Conservation (phyloP, 2,113 vertebrate genomes). For the Beaufortia kweichowensis region DNA sequence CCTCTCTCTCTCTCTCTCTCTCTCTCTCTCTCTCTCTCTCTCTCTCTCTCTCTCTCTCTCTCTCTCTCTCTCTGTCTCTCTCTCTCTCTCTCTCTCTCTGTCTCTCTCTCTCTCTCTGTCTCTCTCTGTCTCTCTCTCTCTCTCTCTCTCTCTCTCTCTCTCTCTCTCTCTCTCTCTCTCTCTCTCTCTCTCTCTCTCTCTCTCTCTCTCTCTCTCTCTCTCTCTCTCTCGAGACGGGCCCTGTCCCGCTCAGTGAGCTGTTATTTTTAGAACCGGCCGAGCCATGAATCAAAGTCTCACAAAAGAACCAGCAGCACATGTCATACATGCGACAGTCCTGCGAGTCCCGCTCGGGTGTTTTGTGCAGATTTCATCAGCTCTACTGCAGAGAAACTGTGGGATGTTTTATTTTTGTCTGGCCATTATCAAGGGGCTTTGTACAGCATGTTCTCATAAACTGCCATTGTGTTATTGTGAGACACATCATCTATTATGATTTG, state of each 20-base stretch:
- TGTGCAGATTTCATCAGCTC: background rate
- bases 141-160: slow-evolving; percentile 13
- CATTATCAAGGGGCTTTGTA: background rate
- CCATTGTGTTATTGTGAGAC: background rate
- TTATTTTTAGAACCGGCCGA: slow-evolving; percentile 50
- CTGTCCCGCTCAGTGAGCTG: slow-evolving; percentile 31
- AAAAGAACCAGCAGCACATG: slow-evolving; percentile 38
- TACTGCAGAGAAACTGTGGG: background rate
- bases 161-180: slow-evolving; percentile 11
- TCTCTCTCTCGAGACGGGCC: slow-evolving; percentile 35
- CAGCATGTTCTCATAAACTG: background rate
- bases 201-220: slow-evolving; percentile 15
- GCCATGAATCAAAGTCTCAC: slow-evolving; percentile 48
- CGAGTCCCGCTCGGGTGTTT: background rate
- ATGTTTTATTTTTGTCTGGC: background rate
- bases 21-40: slow-evolving; percentile 34
- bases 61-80: slow-evolving; percentile 33
- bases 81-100: too few species aligned
- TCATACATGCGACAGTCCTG: background rate
- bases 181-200: slow-evolving; percentile 13
- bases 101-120: slow-evolving; percentile 34
- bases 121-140: slow-evolving; percentile 25
- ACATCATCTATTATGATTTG: background rate
- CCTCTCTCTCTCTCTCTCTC: slow-evolving; percentile 11
- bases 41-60: slow-evolving; percentile 34